Conservation (phyloP, 1,140 invertebrate species). For the Liolophura sinensis region DNA sequence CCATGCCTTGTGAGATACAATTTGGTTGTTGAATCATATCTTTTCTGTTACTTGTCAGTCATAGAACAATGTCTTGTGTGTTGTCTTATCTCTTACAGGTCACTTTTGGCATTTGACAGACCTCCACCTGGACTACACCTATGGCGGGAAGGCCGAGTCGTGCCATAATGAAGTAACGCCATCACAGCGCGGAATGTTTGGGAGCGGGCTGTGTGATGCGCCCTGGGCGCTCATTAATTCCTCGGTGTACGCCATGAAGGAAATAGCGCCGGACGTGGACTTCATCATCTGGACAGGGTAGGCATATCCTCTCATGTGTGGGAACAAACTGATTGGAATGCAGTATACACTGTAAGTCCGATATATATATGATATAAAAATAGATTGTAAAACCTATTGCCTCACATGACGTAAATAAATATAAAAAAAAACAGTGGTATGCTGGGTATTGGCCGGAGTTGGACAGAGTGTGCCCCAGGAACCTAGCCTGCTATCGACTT, state of each 20-base stretch:
- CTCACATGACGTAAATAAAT: too few relatives aligned
- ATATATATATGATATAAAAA: too few relatives aligned
- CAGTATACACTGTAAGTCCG: too few relatives aligned
- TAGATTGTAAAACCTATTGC: too few relatives aligned
- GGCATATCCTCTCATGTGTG: conserved; percentile 40
- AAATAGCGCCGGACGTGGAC: conserved; percentile 78
- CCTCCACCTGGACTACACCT: conserved; percentile 80
- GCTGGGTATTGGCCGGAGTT: too few relatives aligned
- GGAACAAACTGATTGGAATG: too few relatives aligned
- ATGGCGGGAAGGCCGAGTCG: conserved; percentile 49
- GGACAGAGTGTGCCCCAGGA: too few relatives aligned
- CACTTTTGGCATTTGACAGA: conserved; percentile 91
- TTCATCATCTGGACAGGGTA: conserved; percentile 95
- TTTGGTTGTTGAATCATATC: too few relatives aligned
- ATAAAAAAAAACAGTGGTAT: too few relatives aligned
- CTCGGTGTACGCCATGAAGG: conserved; percentile 79
- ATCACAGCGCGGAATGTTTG: conserved; percentile 65
- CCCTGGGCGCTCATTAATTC: conserved; percentile 84
- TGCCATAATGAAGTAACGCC: conserved; percentile 16
- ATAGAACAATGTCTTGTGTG: background rate
- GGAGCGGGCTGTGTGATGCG: conserved; percentile 85
- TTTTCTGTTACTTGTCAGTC: too few relatives aligned
- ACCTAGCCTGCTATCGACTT: too few relatives aligned
- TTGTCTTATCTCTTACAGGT: conserved; percentile 62
- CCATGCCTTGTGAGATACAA: too few relatives aligned